Evolutionary conservation across 2,797 vertebrate species (phyloP).

Genomic region (Luscinia luscinia): DNA sequence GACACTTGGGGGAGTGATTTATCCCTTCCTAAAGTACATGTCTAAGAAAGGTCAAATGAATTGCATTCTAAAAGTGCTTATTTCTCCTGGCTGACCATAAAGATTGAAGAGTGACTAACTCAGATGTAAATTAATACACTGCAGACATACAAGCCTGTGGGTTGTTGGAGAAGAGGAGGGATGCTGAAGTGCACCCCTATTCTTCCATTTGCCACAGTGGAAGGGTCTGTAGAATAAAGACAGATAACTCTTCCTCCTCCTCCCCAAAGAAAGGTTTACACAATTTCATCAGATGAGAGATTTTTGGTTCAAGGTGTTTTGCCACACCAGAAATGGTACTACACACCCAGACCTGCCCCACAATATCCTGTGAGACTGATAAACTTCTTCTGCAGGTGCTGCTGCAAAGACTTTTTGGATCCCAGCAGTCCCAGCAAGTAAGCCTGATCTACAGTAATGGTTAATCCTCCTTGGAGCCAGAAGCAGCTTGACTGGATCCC

Average conservation of each 20-base stretch:
- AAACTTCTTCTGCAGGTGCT: background rate
- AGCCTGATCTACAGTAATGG: background rate
- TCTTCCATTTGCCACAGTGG: background rate
- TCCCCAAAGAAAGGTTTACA: background rate
- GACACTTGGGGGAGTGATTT: conserved; percentile 1
- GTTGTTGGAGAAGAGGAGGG: background rate
- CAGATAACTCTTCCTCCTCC: background rate
- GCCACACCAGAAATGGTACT: background rate
- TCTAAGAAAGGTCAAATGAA: conserved; percentile 49
- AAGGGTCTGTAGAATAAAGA: background rate
- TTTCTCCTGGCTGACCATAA: conserved; percentile 30
- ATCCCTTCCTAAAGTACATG: conserved; percentile 30
- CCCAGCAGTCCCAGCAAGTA: background rate
- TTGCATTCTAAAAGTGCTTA: conserved; percentile 21
- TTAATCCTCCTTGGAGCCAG: background rate
- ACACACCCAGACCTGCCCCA: background rate
- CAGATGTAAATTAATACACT: conserved; percentile 36
- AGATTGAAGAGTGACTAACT: conserved; percentile 12
- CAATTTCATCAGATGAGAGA: background rate
- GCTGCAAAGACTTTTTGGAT: background rate
- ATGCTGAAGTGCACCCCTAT: background rate
- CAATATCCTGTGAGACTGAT: background rate
- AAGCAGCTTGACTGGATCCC: conserved; percentile 14
- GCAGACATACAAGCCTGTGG: background rate
- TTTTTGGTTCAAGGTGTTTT: background rate